Percentiles rank a stretch among this genome's conserved stretches.
These are phyloP conservation scores for Pristionchus japonicus DNA, from an alignment of 2,888 invertebrate species.

Conservation along the genomic window DNA sequence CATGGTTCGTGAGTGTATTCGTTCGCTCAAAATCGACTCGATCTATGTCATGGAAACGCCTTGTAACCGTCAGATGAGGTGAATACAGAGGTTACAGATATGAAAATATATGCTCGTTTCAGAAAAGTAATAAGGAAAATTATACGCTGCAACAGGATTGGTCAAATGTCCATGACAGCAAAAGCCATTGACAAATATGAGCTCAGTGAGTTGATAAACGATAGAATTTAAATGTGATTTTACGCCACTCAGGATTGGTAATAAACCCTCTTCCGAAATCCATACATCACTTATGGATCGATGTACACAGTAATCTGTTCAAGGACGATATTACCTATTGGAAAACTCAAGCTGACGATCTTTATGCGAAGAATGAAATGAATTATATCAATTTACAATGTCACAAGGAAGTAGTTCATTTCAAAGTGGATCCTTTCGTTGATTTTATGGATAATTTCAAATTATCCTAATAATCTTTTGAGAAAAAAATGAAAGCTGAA, in stretches of 20 bases:
- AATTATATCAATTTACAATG: too few species aligned
- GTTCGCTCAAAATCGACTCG: not conserved
- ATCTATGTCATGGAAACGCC: not conserved
- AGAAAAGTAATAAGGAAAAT: not conserved
- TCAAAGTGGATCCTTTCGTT: too few species aligned
- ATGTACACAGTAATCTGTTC: not conserved
- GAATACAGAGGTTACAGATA: not conserved
- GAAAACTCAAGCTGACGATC: not conserved
- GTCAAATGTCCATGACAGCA: not conserved
- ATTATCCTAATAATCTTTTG: too few species aligned
- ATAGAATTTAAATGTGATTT: too few species aligned
- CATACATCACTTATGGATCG: not conserved
- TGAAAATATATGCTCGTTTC: not conserved
- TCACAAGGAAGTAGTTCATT: too few species aligned
- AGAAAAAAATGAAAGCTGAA: too few species aligned
- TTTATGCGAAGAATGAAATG: not conserved
- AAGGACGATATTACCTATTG: not conserved
- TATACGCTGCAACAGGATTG: not conserved
- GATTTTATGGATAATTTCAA: too few species aligned
- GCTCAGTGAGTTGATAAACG: not conserved
- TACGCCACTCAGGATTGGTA: not conserved
- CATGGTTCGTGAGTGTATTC: not conserved
- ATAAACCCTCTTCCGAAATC: not conserved
- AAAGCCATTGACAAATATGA: not conserved
- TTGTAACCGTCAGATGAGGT: not conserved